phyloP scores from a whole-genome alignment of 2,888 invertebrate species.

The Epinotia nisella region DNA sequence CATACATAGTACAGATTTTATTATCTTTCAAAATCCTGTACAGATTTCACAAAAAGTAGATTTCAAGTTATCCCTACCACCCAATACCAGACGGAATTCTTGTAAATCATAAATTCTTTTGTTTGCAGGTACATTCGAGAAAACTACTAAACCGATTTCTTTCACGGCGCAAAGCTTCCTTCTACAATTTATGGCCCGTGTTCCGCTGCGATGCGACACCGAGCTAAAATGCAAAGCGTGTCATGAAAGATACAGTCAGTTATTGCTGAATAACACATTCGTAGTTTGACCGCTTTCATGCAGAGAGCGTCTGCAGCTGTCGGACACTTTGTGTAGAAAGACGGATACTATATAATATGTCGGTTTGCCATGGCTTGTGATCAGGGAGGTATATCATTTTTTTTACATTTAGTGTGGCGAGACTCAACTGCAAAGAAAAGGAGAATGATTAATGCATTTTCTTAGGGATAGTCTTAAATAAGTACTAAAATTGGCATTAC shows the following conservation, averaged over 20 bases:
- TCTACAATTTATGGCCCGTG: conserved; percentile 41
- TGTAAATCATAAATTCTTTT: conserved; percentile 43
- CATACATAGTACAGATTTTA: neutral
- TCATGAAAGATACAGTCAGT: conserved; percentile 39
- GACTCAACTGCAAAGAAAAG: too few species aligned
- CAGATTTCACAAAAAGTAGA: neutral
- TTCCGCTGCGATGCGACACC: conserved; percentile 42
- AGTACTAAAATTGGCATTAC: too few species aligned
- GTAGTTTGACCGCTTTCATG: conserved; percentile 36
- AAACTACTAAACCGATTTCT: conserved; percentile 44
- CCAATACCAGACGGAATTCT: conserved; percentile 22
- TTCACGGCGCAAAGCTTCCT: conserved; percentile 41
- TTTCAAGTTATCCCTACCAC: conserved; percentile 1
- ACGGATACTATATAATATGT: too few species aligned
- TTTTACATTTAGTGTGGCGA: too few species aligned
- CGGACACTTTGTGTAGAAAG: conserved; percentile 8
- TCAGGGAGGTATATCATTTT: too few species aligned
- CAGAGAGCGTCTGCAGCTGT: conserved; percentile 4
- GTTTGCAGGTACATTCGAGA: conserved; percentile 42
- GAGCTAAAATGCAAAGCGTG: conserved; percentile 44
- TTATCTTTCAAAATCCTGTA: neutral
- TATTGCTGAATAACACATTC: conserved; percentile 41
- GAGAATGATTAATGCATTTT: too few species aligned
- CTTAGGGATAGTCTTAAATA: too few species aligned
- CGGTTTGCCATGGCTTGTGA: neutral